Percentiles rank a stretch among this genome's conserved stretches.
Evolutionary conservation across 2,888 invertebrate species (phyloP).

Genomic region (Neoascia interrupta): DNA sequence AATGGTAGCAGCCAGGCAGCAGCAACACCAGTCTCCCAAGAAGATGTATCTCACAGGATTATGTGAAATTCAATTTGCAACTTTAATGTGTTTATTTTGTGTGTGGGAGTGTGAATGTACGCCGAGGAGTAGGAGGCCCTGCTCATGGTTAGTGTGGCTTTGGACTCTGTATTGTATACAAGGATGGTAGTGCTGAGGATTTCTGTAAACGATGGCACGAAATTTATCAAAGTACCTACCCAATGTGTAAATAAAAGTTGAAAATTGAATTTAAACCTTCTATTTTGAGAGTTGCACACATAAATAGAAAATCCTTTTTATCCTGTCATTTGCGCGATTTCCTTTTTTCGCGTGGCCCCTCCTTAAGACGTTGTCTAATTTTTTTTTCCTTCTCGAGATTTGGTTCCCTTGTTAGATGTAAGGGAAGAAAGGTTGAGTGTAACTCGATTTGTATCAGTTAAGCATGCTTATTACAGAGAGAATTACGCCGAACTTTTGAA

Average conservation of each 20-base stretch:
- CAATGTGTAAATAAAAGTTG: slow-evolving; percentile 71
- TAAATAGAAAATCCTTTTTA: slow-evolving; percentile 70
- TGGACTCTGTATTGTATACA: slow-evolving; percentile 63
- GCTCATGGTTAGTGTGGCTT: slow-evolving; percentile 68
- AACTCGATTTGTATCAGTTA: slow-evolving; percentile 62
- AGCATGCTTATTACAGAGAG: slow-evolving; percentile 51
- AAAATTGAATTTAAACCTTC: slow-evolving; percentile 70
- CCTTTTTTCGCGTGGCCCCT: slow-evolving; percentile 41
- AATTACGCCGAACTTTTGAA: slow-evolving; percentile 45
- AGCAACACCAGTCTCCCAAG: slow-evolving; percentile 67
- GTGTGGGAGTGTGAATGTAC: slow-evolving; percentile 41
- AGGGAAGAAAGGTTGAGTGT: slow-evolving; percentile 30
- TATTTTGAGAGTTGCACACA: slow-evolving; percentile 62
- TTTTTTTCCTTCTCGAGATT: slow-evolving; percentile 23
- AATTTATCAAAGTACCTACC: slow-evolving; percentile 69
- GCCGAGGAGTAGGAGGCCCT: slow-evolving; percentile 47
- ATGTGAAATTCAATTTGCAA: slow-evolving; percentile 70
- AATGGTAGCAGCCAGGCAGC: slow-evolving; percentile 20
- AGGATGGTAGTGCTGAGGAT: slow-evolving; percentile 55
- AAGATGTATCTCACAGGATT: slow-evolving; percentile 70
- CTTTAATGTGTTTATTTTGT: slow-evolving; percentile 70
- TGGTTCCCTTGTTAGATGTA: slow-evolving; percentile 6
- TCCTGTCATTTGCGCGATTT: slow-evolving; percentile 69
- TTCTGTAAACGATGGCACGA: slow-evolving; percentile 67
- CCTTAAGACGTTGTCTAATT: slow-evolving; percentile 5